Conservation (phyloP, 1,140 invertebrate species). For the Thaumatotibia leucotreta region DNA sequence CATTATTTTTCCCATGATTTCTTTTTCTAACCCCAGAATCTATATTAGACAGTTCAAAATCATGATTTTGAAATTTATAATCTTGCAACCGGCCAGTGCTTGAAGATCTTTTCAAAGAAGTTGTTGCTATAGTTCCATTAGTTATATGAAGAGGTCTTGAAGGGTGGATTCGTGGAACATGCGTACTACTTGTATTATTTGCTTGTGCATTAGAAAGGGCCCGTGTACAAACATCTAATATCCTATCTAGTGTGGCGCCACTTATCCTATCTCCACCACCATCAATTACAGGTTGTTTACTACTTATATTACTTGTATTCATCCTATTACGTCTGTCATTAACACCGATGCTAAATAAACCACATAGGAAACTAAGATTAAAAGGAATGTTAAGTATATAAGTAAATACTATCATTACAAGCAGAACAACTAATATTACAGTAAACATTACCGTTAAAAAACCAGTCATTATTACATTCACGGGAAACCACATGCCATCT, state of each 20-base stretch:
- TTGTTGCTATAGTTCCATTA: not conserved
- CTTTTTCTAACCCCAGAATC: not conserved
- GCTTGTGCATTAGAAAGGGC: slow-evolving; percentile 35
- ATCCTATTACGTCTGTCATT: slow-evolving; percentile 34
- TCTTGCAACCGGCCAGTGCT: slow-evolving; percentile 52
- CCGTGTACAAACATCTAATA: slow-evolving; percentile 51
- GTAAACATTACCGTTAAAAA: slow-evolving; percentile 43
- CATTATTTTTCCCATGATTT: not conserved
- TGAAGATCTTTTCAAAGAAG: slow-evolving; percentile 42
- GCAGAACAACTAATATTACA: slow-evolving; percentile 43
- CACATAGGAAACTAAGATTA: slow-evolving; percentile 43
- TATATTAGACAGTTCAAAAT: not conserved
- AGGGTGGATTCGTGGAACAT: not conserved
- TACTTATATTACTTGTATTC: not conserved
- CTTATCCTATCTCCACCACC: slow-evolving; percentile 44
- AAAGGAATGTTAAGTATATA: slow-evolving; percentile 63
- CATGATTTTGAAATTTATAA: not conserved
- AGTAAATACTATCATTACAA: slow-evolving; percentile 56
- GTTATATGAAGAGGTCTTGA: not conserved
- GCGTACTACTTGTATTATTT: not conserved
- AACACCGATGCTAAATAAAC: slow-evolving; percentile 46
- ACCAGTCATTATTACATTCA: slow-evolving; percentile 49
- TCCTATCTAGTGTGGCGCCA: slow-evolving; percentile 44
- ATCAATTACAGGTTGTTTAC: not conserved
- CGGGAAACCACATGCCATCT: slow-evolving; percentile 59